These are phyloP conservation scores for Gorsachius magnificus DNA, from an alignment of 2,797 vertebrate species.

Conservation along the genomic window DNA sequence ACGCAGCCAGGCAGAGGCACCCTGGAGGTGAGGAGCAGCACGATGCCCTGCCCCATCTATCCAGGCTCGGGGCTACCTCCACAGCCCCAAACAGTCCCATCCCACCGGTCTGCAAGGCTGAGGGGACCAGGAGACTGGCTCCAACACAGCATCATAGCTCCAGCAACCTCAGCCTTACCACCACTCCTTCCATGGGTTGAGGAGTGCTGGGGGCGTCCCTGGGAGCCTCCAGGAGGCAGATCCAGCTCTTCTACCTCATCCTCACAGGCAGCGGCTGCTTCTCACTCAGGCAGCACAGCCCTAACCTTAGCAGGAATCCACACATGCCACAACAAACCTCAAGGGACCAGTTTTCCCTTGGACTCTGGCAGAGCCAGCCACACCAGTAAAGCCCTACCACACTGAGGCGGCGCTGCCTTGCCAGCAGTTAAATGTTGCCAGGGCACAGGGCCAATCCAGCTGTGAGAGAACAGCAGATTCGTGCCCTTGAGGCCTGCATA, in stretches of 20 bases:
- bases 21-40: not conserved
- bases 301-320: not conserved
- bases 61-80: not conserved
- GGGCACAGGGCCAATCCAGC: not conserved
- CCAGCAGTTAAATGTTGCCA: not conserved
- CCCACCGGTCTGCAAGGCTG: not conserved
- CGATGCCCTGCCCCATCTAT: not conserved
- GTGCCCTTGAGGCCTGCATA: not conserved
- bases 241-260: not conserved
- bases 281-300: not conserved
- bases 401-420: not conserved
- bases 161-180: not conserved
- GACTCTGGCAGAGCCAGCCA: not conserved
- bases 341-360: not conserved
- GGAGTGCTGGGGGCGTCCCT: not conserved
- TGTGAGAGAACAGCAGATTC: not conserved
- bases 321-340: not conserved
- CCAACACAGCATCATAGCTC: not conserved
- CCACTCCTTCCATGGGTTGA: rapidly evolving
- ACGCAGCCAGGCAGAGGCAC: not conserved
- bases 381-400: not conserved
- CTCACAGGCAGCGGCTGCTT: not conserved
- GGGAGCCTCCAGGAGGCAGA: not conserved
- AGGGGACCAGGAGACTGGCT: not conserved
- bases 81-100: not conserved